phyloP scores from a whole-genome alignment of 2,113 vertebrate species.

The Leptocoma aspasia region DNA sequence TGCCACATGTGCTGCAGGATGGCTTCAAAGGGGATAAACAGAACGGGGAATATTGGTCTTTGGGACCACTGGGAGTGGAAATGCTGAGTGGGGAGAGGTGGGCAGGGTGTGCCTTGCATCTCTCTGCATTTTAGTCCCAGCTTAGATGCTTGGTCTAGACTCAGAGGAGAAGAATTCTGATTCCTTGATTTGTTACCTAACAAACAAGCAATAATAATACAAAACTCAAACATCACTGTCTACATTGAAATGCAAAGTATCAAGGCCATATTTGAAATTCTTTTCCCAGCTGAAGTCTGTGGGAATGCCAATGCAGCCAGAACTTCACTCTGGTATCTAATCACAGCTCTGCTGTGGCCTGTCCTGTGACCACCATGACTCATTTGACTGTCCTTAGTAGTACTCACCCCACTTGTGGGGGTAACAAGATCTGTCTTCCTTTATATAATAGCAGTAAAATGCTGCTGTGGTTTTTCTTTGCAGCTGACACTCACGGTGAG shows the following conservation, averaged over 20 bases:
- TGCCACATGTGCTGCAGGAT: background rate
- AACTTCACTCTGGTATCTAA: background rate
- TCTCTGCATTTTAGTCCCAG: background rate
- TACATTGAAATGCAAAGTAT: background rate
- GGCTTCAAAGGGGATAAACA: background rate
- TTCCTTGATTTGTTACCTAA: background rate
- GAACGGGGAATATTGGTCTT: background rate
- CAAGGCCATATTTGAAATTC: background rate
- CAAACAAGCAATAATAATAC: background rate
- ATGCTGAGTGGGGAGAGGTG: background rate
- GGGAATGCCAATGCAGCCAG: background rate
- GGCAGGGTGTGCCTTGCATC: background rate
- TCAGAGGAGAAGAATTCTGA: background rate
- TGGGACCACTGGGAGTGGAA: background rate
- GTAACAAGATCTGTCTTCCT: rapidly evolving
- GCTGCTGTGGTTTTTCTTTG: background rate
- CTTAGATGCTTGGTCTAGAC: background rate
- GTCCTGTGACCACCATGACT: constrained; percentile 5
- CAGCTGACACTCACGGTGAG: rapidly evolving
- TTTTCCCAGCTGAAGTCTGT: background rate
- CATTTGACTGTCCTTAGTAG: background rate
- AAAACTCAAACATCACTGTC: background rate
- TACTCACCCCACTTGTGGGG: background rate
- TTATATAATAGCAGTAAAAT: background rate
- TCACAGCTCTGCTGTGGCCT: background rate